Percentiles rank a stretch among this genome's conserved stretches.
phyloP scores from a whole-genome alignment of 2,797 vertebrate genomes.

The Chiloscyllium punctatum region DNA sequence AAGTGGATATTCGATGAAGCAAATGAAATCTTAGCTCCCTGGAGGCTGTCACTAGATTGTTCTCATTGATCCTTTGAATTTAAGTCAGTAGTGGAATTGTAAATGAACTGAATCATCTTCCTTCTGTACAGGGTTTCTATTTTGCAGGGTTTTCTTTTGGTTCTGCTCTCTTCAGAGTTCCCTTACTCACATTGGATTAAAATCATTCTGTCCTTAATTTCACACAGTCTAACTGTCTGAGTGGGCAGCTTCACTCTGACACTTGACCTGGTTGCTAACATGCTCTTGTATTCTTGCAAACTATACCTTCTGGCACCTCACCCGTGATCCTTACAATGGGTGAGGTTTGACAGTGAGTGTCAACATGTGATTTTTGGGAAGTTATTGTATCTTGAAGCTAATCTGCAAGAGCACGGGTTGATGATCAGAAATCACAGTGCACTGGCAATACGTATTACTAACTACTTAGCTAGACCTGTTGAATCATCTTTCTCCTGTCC shows the following conservation, averaged over 20 bases:
- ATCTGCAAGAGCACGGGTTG: not conserved
- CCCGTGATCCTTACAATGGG: not conserved
- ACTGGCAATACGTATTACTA: not conserved
- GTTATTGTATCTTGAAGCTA: not conserved
- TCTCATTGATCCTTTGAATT: not conserved
- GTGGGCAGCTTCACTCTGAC: not conserved
- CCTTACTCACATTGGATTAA: not conserved
- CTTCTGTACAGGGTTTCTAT: not conserved
- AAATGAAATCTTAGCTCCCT: not conserved
- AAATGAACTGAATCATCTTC: not conserved
- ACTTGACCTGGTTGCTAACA: not conserved
- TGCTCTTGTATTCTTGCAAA: not conserved
- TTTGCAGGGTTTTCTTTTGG: not conserved
- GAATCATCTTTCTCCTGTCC: not conserved
- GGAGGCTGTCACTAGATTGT: not conserved
- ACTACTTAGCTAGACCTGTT: not conserved
- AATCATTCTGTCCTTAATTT: not conserved
- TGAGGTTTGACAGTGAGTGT: not conserved
- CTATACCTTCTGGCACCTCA: not conserved
- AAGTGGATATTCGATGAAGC: not conserved
- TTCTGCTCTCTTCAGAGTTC: no score
- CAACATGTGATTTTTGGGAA: not conserved
- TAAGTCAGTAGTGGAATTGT: not conserved
- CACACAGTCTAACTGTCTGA: not conserved
- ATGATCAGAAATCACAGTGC: not conserved